These are phyloP conservation scores for Anagyrus pseudococci DNA, from an alignment of 2,888 invertebrate species.

Conservation along the genomic window DNA sequence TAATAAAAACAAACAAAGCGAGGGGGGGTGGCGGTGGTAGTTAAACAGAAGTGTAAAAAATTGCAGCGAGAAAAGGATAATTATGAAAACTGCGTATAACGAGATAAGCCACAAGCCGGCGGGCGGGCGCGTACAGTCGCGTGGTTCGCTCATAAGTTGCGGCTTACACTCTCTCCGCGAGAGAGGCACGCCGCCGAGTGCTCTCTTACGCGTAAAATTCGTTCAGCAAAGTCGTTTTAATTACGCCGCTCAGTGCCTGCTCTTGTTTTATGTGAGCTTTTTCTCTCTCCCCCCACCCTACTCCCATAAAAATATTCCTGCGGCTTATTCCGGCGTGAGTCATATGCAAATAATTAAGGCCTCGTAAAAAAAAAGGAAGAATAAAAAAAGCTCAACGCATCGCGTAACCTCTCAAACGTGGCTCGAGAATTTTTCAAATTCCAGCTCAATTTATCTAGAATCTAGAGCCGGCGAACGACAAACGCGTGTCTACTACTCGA, in stretches of 20 bases:
- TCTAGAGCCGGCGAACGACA: no score
- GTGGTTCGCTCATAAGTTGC: background rate
- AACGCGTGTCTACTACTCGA: no score
- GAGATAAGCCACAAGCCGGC: background rate
- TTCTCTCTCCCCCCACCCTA: background rate
- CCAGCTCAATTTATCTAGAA: no score
- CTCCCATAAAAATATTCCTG: no score
- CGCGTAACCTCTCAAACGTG: no score
- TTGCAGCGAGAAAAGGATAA: background rate
- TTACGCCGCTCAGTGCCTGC: background rate
- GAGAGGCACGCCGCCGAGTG: background rate
- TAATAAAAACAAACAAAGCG: no score
- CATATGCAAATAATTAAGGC: no score
- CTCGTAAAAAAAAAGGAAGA: no score
- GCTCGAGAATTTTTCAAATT: no score
- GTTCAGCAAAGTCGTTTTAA: slow-evolving; percentile 9
- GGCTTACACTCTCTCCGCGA: no score
- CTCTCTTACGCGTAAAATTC: background rate
- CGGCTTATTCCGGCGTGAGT: no score
- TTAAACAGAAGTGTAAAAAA: background rate
- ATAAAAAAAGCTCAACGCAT: no score
- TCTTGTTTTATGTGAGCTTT: background rate
- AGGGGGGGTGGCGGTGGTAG: background rate
- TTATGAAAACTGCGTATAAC: slow-evolving; percentile 2
- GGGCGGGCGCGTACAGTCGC: background rate